Conservation (phyloP, 2,113 vertebrate species). For the Charina bottae region DNA sequence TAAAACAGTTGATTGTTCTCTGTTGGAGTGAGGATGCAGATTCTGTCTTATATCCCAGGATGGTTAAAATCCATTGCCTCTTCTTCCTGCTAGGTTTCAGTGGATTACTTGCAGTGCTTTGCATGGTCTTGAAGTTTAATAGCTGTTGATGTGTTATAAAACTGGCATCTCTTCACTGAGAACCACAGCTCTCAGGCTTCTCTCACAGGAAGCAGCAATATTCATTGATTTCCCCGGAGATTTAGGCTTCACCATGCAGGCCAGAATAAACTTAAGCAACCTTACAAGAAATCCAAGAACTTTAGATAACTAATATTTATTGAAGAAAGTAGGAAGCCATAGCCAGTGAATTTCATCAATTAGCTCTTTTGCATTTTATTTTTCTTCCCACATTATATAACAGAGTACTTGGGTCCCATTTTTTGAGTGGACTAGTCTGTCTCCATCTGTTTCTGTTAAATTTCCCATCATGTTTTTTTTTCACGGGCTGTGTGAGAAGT, state of each 20-base stretch:
- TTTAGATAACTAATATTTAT: neutral
- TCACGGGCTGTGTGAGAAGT: neutral
- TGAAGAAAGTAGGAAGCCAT: neutral
- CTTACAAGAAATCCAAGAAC: neutral
- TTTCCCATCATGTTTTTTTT: neutral
- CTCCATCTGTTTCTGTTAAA: neutral
- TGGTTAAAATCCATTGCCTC: neutral
- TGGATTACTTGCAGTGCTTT: neutral
- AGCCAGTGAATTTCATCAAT: neutral
- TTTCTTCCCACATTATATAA: neutral
- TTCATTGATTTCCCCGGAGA: neutral
- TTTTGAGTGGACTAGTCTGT: neutral
- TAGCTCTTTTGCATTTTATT: neutral
- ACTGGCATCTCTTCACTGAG: neutral
- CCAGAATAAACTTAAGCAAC: neutral
- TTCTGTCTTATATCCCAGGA: neutral
- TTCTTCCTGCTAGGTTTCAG: neutral
- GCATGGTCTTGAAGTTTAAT: neutral
- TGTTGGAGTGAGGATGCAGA: neutral
- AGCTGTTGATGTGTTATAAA: neutral
- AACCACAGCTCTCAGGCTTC: neutral
- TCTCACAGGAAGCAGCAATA: neutral
- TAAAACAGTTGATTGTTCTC: neutral
- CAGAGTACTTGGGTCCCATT: neutral
- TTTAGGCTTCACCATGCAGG: neutral